These are phyloP conservation scores for Neelides folsomi DNA, from an alignment of 2,888 invertebrate genomes.

Conservation along the genomic window DNA sequence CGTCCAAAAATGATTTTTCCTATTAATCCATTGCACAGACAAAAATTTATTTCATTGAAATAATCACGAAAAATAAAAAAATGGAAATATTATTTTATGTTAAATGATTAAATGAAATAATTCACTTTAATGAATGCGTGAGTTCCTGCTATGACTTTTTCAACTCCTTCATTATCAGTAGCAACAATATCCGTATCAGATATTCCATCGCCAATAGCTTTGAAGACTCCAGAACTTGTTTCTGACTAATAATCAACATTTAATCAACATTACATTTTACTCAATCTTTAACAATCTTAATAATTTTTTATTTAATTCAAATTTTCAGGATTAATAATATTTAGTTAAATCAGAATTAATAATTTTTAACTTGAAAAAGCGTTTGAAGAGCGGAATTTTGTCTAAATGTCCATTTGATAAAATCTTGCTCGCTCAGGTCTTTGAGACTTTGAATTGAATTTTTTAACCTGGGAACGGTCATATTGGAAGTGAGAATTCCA, in stretches of 20 bases:
- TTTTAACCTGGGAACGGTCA: conserved; percentile 25
- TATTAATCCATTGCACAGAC: conserved; percentile 8
- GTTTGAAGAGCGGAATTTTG: conserved; percentile 20
- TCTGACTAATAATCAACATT: no score
- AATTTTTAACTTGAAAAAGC: conserved; percentile 20
- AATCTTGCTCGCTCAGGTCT: conserved; percentile 17
- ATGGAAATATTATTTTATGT: no score
- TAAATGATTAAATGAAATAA: neutral
- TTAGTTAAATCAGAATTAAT: no score
- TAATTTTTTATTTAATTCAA: no score
- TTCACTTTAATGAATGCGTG: neutral
- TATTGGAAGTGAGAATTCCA: conserved; percentile 27
- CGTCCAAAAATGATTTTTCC: conserved; percentile 31
- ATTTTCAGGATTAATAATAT: no score
- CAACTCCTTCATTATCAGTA: conserved; percentile 20
- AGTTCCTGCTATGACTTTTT: no score
- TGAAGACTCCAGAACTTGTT: conserved; percentile 20
- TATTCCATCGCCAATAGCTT: conserved; percentile 21
- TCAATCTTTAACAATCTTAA: no score
- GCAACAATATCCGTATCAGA: conserved; percentile 12
- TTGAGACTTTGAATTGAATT: conserved; percentile 28
- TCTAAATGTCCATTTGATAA: conserved; percentile 28
- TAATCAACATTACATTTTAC: no score
- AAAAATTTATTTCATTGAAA: no score
- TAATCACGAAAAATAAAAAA: no score